Base-by-base conservation (phyloP, 2,113 vertebrate genomes). In the Micronycteris hirsuta region DNA sequence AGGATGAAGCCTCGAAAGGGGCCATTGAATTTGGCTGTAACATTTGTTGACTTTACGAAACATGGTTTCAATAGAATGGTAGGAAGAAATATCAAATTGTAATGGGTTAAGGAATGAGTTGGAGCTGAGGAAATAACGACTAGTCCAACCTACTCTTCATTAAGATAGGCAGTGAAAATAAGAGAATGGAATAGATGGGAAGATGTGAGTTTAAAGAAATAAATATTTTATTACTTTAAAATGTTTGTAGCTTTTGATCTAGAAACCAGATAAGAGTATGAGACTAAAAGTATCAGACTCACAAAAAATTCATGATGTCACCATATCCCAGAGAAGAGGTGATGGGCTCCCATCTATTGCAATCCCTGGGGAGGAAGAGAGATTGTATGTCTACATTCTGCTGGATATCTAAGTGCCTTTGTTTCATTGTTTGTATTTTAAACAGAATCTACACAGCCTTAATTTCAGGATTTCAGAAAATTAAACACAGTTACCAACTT, bases 391-490 rank as follows among this genome's bases (percentile, higher is more conserved):
- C 8, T 20, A 43, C 12, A 15, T 13, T 38, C 15, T 58, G 14
- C 26, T 71, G 1, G 56, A 9, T 9, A 8, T 19, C 33, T n/a
- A 16, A 70, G 33, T 83, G 47, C 65, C 76, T 77, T 54, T 86
- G 24, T 73, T 63, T 0, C 56, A 31, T 95, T 58, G 76, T 47
- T 71, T 85, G 15, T 11, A 0, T 63, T 89, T 88, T 96, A 15
- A 95, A 89, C 19, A 93, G 81, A 17, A 89, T n/a, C n/a, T n/a
- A 36, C 67, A 92, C 38, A 74, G 80, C 16, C 93, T 87, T 84
- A 36, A 78, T 94, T 95, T 87, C 17, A 94, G 56, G 5, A 52
- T 74, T 95, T 70, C 71, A 56, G 71, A 92, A 96, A 97, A 54
- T 56, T 58, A 86, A 73, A 36, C 7, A 91, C 20, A 49, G n/a